These are phyloP conservation scores for Aphelocoma californica DNA, from an alignment of 2,797 vertebrate species.

Conservation along the genomic window DNA sequence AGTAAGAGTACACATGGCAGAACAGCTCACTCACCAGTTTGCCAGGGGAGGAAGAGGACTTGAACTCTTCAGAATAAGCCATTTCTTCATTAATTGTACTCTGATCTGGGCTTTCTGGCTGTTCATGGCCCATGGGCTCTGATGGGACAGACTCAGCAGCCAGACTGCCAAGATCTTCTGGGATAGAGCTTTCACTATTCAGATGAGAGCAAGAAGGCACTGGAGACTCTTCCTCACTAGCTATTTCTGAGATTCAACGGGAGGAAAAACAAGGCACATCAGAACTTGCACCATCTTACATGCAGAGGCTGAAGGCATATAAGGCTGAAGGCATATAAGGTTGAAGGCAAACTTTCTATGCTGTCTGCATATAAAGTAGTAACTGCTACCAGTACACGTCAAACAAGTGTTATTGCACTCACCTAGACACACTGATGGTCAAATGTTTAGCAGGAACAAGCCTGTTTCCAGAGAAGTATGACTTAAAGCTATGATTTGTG, in stretches of 20 bases:
- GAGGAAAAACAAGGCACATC: background rate
- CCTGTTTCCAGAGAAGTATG: background rate
- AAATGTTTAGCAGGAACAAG: background rate
- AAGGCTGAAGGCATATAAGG: background rate
- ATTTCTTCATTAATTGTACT: slow-evolving; percentile 69
- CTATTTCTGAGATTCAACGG: slow-evolving; percentile 67
- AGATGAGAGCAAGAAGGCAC: slow-evolving; percentile 77
- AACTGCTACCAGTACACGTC: background rate
- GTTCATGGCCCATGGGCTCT: slow-evolving; percentile 65
- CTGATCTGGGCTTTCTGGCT: slow-evolving; percentile 66
- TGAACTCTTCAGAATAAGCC: slow-evolving; percentile 81
- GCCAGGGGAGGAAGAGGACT: slow-evolving; percentile 71
- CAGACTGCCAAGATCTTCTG: slow-evolving; percentile 76
- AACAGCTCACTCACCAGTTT: slow-evolving; percentile 77
- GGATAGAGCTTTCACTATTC: slow-evolving; percentile 78
- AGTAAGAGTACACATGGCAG: background rate
- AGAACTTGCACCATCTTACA: background rate
- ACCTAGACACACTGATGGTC: background rate
- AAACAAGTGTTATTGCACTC: background rate
- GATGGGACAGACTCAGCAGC: slow-evolving; percentile 63
- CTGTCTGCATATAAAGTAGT: background rate
- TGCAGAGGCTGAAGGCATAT: background rate
- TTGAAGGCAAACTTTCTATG: background rate
- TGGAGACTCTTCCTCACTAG: slow-evolving; percentile 77
- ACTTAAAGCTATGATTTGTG: background rate